Evolutionary conservation across 1,140 invertebrate species (phyloP), one percentile per base, ranked within the genome.

Genomic region (Euschistus heros): DNA sequence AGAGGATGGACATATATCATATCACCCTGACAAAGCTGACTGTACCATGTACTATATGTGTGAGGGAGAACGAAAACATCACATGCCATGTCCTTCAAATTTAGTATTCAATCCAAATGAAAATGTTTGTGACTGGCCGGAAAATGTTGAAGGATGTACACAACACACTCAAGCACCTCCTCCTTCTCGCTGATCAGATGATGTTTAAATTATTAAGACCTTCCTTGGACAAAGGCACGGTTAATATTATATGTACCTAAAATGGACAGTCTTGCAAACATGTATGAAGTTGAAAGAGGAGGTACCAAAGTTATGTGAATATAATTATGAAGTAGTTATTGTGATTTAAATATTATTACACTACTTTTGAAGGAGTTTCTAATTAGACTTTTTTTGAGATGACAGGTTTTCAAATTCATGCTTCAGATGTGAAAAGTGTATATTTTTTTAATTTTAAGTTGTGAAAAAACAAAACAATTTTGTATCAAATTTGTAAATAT

Each of bases 11-110:
- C 91, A 94, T 74, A 95, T 95, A 61, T 92, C 88, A 64, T 96
- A 94, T 75, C 92, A 95, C 72, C 80, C 84, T 8, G 93, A 96
- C 74, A 90, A 91, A 75, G 85, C 84, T 18, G 92, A 96, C 73
- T 96, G 93, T 75, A 92, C 89, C 26, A 89, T 87, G 80, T 95
- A 95, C 75, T 95, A 91, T 77, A 94, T 95, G 91, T 96, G 92
- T 73, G 92, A 96, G 78, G 93, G 92, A 13, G 91, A 92, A 74
- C 79, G 91, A n/a, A 91, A 92, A 72, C 92, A 96, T 75, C 92
- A 96, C 77, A 96, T 95, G 92, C 91, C 92, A n/a, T 95, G 92
- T 75, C 93, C 93, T 0, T 82, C 84, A n/a, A 91, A 95, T 75
- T 80, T 96, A 27, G 93, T 96, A 0, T 95, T 95, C 78, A 96